Percentiles rank a stretch among this genome's conserved stretches.
Evolutionary conservation across 2,113 vertebrate genomes (phyloP).

Genomic region (Amia ocellicauda): DNA sequence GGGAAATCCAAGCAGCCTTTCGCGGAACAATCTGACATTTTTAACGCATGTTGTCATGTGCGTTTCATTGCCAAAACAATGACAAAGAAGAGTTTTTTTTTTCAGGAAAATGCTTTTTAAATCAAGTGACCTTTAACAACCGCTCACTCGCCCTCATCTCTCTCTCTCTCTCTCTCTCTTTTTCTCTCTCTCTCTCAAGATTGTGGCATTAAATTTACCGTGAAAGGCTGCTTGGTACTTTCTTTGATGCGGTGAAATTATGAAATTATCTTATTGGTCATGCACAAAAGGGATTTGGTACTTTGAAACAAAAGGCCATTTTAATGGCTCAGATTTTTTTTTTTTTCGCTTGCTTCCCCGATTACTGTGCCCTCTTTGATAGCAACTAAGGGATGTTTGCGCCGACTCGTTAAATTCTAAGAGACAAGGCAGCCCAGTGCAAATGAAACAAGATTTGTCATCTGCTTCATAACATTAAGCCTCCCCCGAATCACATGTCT

Average conservation of each 20-base stretch:
- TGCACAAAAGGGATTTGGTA: constrained; percentile 33
- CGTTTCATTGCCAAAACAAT: not conserved
- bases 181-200: constrained; percentile 29
- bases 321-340: constrained; percentile 19
- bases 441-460: constrained; percentile 57
- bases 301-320: constrained; percentile 31
- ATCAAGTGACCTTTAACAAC: constrained; percentile 32
- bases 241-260: constrained; percentile 32
- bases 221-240: constrained; percentile 12
- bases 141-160: too few species aligned
- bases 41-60: not conserved
- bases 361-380: constrained; percentile 37
- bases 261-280: constrained; percentile 45
- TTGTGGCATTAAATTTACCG: constrained; percentile 11
- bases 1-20: too few species aligned
- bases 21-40: not conserved
- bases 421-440: constrained; percentile 40
- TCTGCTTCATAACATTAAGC: constrained; percentile 56
- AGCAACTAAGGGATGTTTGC: constrained; percentile 41
- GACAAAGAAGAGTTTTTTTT: not conserved
- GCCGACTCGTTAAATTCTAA: constrained; percentile 36
- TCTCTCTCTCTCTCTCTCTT: too few species aligned
- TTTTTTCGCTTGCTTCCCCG: constrained; percentile 11
- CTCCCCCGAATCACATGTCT: constrained; percentile 50
- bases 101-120: constrained; percentile 2